These are phyloP conservation scores for Acleris cristana DNA, from an alignment of 2,888 invertebrate species.

Conservation along the genomic window DNA sequence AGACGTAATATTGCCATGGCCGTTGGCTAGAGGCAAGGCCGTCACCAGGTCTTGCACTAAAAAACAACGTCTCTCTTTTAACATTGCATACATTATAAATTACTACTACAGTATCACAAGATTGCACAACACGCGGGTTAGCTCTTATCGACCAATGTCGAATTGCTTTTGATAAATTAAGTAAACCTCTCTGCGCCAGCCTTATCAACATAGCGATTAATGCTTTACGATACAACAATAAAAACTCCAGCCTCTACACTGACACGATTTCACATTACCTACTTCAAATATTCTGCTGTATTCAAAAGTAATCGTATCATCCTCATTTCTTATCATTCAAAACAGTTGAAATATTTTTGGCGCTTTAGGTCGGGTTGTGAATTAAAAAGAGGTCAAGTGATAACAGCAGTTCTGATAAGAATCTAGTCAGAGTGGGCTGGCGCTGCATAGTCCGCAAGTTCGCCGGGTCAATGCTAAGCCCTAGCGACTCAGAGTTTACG, in stretches of 20 bases:
- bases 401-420: slow-evolving; percentile 78
- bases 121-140: slow-evolving; percentile 38
- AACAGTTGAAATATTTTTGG: slow-evolving; percentile 42
- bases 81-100: slow-evolving; percentile 67
- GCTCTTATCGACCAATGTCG: slow-evolving; percentile 45
- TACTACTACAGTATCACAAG: slow-evolving; percentile 53
- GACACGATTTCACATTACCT: slow-evolving; percentile 15
- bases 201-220: slow-evolving; percentile 46
- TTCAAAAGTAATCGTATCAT: slow-evolving; percentile 22
- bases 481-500: slow-evolving; percentile 72
- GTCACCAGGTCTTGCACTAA: slow-evolving; percentile 85
- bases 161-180: slow-evolving; percentile 48
- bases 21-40: slow-evolving; percentile 83
- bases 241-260: slow-evolving; percentile 15
- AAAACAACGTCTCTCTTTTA: slow-evolving; percentile 82
- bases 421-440: slow-evolving; percentile 68
- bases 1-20: slow-evolving; percentile 82
- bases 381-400: slow-evolving; percentile 76
- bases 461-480: slow-evolving; percentile 76
- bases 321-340: slow-evolving; percentile 35
- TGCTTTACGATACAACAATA: slow-evolving; percentile 22
- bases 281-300: slow-evolving; percentile 8
- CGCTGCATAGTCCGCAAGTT: slow-evolving; percentile 61
- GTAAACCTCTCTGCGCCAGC: slow-evolving; percentile 37
- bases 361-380: slow-evolving; percentile 61